Evolutionary conservation across 2,888 invertebrate genomes (phyloP), one percentile per base, ranked within the genome.

Genomic region (Cantharis flavilabris): DNA sequence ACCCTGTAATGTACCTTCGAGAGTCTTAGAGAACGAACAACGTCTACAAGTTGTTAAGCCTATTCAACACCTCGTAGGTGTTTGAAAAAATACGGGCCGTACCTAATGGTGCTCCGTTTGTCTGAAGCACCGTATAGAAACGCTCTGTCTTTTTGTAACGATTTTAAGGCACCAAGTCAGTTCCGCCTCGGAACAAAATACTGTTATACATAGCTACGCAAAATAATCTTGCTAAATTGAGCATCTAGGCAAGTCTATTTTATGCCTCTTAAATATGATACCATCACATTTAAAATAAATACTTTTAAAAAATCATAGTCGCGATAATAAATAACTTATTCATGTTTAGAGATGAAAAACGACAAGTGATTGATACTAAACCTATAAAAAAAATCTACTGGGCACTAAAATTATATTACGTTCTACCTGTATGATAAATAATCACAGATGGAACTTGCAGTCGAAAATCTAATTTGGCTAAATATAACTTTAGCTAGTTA

Each of bases 371-470:
- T 73, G 33, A 67, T 69, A 69, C 69, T 62, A 62, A 23, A 69
- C n/a, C 33, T 65, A 65, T 33, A 72, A 64, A 65, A 65, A 65
- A 30, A 28, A 63, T 65, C 72, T 72, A 72, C 13, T 18, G 33
- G 72, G 72, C 72, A 67, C 26, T 69, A 69, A 30, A 70, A 30
- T 16, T 30, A 14, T 70, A 70, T 84, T 84, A 74, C 30, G 83
- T 83, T 85, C 84, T 83, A 84, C 83, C 84, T 84, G 84, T 83
- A 72, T 81, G 82, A 84, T 80, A 85, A 30, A 33, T 33, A 33
- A 87, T 88, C 87, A 88, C 87, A 87, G 87, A 85, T 86, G 80
- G 83, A 85, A 86, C 86, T 85, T 80, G 85, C 86, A 85, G 86
- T 86, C 86, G 72, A 76, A 77, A 72, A 78, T 76, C 74, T 73